These are phyloP conservation scores for Stegostoma tigrinum DNA, from an alignment of 2,113 vertebrate species.

Conservation along the genomic window DNA sequence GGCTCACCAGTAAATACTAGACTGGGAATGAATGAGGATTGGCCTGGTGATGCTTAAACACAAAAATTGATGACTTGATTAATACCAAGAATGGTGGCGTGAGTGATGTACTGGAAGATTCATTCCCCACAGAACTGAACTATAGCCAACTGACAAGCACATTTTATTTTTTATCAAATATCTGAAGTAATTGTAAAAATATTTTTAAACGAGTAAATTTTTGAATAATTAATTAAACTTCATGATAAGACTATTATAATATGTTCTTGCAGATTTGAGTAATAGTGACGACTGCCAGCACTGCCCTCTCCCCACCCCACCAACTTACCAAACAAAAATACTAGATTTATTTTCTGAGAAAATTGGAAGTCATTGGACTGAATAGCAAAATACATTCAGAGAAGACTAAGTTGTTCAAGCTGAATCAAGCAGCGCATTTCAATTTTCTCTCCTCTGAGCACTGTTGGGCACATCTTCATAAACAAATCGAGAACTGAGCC, in stretches of 20 bases:
- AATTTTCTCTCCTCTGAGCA: background rate
- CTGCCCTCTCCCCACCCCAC: background rate
- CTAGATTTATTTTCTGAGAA: background rate
- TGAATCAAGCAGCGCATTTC: conserved; percentile 20
- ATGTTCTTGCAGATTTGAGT: background rate
- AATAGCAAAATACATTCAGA: background rate
- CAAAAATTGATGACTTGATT: background rate
- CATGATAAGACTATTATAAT: background rate
- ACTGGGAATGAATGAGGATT: background rate
- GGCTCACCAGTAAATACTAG: background rate
- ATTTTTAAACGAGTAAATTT: background rate
- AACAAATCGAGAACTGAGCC: background rate
- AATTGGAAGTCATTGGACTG: background rate
- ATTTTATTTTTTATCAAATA: background rate
- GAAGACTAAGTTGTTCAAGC: background rate
- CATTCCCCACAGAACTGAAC: background rate
- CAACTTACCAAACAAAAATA: background rate
- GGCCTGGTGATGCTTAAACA: background rate
- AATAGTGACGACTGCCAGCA: background rate
- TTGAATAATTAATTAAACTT: background rate
- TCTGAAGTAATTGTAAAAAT: background rate
- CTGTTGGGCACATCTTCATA: background rate
- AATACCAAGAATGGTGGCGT: background rate
- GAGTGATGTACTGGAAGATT: background rate
- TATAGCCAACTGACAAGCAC: background rate